These are phyloP conservation scores for Scolopax mira DNA, from an alignment of 2,113 vertebrate species.

Conservation along the genomic window DNA sequence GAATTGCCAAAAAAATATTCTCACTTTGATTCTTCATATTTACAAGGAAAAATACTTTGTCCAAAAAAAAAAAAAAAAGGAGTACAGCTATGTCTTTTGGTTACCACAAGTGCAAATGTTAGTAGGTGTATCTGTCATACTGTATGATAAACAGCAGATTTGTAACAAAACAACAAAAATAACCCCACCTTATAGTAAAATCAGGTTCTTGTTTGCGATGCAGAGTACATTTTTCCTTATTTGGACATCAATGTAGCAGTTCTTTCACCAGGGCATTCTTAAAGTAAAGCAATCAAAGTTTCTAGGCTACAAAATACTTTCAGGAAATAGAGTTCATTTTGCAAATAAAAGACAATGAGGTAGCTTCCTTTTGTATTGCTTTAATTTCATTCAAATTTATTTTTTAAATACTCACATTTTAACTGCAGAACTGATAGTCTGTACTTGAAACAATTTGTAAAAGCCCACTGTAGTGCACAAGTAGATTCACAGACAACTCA, in stretches of 20 bases:
- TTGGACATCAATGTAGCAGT: neutral
- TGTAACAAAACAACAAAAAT: neutral
- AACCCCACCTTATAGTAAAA: neutral
- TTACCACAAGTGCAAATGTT: neutral
- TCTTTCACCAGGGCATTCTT: neutral
- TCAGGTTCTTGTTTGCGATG: neutral
- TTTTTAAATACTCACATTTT: neutral
- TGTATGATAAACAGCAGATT: neutral
- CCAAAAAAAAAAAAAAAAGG: neutral
- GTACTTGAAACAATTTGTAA: neutral
- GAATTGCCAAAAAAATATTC: neutral
- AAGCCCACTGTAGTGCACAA: neutral
- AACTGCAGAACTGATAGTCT: neutral
- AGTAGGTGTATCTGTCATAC: neutral
- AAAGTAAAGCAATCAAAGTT: neutral
- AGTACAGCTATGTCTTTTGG: neutral
- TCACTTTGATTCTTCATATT: neutral
- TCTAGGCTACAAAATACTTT: neutral
- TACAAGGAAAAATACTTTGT: neutral
- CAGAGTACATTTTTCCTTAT: neutral
- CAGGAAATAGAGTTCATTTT: neutral
- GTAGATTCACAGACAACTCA: neutral
- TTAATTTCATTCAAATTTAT: neutral
- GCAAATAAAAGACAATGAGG: neutral
- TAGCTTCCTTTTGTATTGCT: neutral